phyloP scores from a whole-genome alignment of 2,888 invertebrate genomes.

The Pomacea canaliculata region DNA sequence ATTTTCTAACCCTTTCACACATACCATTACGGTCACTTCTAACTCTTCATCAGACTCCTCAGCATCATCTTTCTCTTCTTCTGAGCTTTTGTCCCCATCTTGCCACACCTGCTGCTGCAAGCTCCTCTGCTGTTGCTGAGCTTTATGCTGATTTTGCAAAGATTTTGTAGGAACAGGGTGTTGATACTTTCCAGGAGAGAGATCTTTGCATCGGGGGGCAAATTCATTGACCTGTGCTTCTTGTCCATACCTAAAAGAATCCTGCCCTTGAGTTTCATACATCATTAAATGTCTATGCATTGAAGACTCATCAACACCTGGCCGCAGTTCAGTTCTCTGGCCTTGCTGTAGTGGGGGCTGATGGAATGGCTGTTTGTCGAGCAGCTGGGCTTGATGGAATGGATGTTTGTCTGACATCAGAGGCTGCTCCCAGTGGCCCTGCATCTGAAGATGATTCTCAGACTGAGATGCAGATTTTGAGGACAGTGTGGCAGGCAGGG shows the following conservation, averaged over 20 bases:
- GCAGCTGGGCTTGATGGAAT: too few relatives aligned
- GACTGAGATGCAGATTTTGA: not conserved
- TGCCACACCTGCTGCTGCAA: not conserved
- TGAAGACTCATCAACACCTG: too few relatives aligned
- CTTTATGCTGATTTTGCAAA: not conserved
- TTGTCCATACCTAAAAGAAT: too few relatives aligned
- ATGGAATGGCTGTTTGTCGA: too few relatives aligned
- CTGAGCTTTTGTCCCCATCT: not conserved
- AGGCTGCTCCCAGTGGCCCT: too few relatives aligned
- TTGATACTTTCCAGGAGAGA: not conserved
- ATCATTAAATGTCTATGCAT: too few relatives aligned
- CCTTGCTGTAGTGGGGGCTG: too few relatives aligned
- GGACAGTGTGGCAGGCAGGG: not conserved
- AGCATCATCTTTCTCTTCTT: slow-evolving; percentile 7
- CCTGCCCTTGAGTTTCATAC: too few relatives aligned
- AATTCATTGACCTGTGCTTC: too few relatives aligned
- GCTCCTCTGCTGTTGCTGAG: slow-evolving; percentile 10
- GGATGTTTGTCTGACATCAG: too few relatives aligned
- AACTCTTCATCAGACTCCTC: slow-evolving; percentile 23
- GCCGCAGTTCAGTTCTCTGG: too few relatives aligned
- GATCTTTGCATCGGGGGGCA: not conserved
- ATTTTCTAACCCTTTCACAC: not conserved
- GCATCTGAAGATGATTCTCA: not conserved
- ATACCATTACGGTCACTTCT: slow-evolving; percentile 22
- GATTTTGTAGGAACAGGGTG: not conserved